Conservation (phyloP, 2,888 invertebrate species). For the Morinoia aosen region DNA sequence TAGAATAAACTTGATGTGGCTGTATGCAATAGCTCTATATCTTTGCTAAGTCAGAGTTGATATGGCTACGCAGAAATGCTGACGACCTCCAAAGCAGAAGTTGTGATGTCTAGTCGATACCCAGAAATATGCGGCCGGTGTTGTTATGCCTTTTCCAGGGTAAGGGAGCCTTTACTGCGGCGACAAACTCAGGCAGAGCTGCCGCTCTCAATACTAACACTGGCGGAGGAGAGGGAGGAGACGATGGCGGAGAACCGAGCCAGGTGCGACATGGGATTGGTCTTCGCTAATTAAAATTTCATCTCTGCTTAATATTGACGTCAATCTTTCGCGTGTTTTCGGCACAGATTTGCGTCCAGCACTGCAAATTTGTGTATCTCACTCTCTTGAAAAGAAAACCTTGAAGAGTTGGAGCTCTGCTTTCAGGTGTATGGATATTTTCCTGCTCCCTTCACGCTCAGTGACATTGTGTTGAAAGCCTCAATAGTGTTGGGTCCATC, state of each 20-base stretch:
- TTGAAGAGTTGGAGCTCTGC: not conserved
- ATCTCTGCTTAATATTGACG: not conserved
- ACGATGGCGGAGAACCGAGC: slow-evolving; percentile 63
- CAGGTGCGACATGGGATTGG: slow-evolving; percentile 64
- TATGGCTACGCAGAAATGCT: not conserved
- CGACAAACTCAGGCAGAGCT: slow-evolving; percentile 67
- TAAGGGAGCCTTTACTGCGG: slow-evolving; percentile 67
- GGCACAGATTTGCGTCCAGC: not conserved
- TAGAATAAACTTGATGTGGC: not conserved
- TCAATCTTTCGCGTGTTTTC: not conserved
- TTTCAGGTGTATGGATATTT: not conserved
- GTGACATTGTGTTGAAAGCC: not conserved
- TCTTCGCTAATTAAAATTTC: not conserved
- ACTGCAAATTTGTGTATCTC: not conserved
- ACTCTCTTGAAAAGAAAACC: not conserved
- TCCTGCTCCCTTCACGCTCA: not conserved
- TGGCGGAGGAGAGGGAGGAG: slow-evolving; percentile 54
- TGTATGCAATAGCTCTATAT: not conserved
- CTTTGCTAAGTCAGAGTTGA: not conserved
- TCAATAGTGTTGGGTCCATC: not conserved
- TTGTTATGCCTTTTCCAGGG: slow-evolving; percentile 66
- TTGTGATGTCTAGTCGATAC: slow-evolving; percentile 44
- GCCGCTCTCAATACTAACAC: slow-evolving; percentile 59
- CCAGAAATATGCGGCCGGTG: slow-evolving; percentile 68
- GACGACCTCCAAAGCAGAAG: not conserved